A percentile compares a stretch with the other conserved stretches of the same genome.
Evolutionary conservation across 2,797 vertebrate species (phyloP).

Genomic region (Taenioides sp.): DNA sequence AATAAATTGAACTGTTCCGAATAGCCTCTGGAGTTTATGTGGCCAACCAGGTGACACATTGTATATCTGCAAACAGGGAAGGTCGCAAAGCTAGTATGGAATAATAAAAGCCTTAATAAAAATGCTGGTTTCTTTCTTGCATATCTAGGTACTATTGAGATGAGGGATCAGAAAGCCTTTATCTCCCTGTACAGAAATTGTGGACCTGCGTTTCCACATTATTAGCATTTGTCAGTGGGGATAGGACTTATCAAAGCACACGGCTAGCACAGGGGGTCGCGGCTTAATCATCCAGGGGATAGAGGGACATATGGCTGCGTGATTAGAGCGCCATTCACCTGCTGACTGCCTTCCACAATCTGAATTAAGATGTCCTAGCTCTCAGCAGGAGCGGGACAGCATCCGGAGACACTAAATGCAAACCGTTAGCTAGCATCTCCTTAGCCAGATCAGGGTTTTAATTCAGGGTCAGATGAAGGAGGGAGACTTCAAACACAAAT

Average conservation of each 20-base stretch:
- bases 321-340: slow-evolving; percentile 67
- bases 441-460: slow-evolving; percentile 36
- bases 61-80: slow-evolving; percentile 61
- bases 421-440: slow-evolving; percentile 36
- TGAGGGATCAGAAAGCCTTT: slow-evolving; percentile 41
- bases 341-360: slow-evolving; percentile 66
- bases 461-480: slow-evolving; percentile 44
- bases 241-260: slow-evolving; percentile 67
- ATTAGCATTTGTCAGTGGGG: slow-evolving; percentile 63
- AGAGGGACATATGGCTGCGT: slow-evolving; percentile 67
- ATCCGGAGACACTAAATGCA: slow-evolving; percentile 39
- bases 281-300: slow-evolving; percentile 58
- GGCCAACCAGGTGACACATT: slow-evolving; percentile 59
- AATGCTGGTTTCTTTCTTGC: slow-evolving; percentile 19
- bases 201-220: slow-evolving; percentile 41
- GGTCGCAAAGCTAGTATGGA: slow-evolving; percentile 54
- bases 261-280: slow-evolving; percentile 54
- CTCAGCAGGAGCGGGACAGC: slow-evolving; percentile 47
- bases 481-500: slow-evolving; percentile 13
- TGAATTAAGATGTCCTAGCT: slow-evolving; percentile 62
- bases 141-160: slow-evolving; percentile 5
- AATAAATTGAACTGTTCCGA: slow-evolving; percentile 36
- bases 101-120: slow-evolving; percentile 11
- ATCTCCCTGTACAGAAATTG: slow-evolving; percentile 50
- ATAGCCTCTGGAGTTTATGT: slow-evolving; percentile 41